These are phyloP conservation scores for Metalampra italica DNA, from an alignment of 2,888 invertebrate species.

Conservation along the genomic window DNA sequence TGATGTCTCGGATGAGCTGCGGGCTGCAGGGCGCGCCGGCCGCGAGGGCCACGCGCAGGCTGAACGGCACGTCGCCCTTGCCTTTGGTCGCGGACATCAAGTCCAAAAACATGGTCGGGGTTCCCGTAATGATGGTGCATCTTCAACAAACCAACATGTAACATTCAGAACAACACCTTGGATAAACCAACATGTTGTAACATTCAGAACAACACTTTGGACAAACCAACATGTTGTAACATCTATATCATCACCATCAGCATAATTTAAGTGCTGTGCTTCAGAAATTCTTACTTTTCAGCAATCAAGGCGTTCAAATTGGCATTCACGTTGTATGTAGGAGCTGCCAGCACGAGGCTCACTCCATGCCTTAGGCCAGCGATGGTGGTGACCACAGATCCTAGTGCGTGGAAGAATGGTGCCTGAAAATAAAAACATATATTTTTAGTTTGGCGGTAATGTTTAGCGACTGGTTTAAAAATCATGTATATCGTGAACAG, in stretches of 20 bases:
- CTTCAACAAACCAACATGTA: conserved; percentile 64
- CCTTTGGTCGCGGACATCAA: conserved; percentile 70
- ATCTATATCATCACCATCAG: too few species aligned
- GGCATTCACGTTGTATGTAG: conserved; percentile 77
- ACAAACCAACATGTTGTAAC: too few species aligned
- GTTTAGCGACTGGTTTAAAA: neutral
- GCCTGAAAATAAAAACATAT: conserved; percentile 51
- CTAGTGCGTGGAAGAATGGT: conserved; percentile 92
- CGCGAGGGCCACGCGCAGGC: conserved; percentile 76
- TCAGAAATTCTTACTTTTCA: conserved; percentile 79
- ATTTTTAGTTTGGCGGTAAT: neutral
- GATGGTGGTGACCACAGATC: conserved; percentile 82
- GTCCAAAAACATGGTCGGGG: conserved; percentile 94
- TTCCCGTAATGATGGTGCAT: conserved; percentile 86
- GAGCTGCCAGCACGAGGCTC: conserved; percentile 80
- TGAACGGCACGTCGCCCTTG: conserved; percentile 54
- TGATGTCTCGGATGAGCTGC: conserved; percentile 76
- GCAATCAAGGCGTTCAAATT: conserved; percentile 81
- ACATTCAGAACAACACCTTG: too few species aligned
- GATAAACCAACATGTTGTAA: too few species aligned
- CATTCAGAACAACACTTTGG: too few species aligned
- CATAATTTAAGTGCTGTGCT: neutral
- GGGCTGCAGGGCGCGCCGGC: conserved; percentile 90
- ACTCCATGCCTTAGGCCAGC: conserved; percentile 79
- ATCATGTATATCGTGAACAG: too few species aligned